phyloP scores from a whole-genome alignment of 2,888 invertebrate genomes.

The Ferrisia virgata region DNA sequence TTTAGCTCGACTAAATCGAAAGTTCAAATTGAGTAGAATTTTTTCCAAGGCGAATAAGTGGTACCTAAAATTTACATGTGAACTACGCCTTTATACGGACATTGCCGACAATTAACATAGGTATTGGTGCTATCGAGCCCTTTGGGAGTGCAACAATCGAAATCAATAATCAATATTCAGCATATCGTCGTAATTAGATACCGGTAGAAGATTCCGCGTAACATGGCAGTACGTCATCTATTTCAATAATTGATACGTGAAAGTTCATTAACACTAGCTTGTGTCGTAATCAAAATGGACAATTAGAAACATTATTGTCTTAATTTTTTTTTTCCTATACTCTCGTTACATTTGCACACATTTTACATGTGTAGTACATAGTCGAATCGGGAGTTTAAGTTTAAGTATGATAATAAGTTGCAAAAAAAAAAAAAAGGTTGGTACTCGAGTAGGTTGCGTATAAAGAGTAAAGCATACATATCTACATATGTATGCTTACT shows the following conservation, averaged over 20 bases:
- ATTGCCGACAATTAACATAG: neutral
- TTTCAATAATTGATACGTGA: conserved; percentile 7
- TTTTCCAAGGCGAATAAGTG: neutral
- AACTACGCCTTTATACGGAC: neutral
- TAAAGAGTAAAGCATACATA: too few relatives aligned
- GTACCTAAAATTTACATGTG: neutral
- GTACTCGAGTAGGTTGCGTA: neutral
- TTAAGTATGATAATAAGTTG: too few relatives aligned
- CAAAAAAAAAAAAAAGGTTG: neutral
- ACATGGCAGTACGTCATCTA: neutral
- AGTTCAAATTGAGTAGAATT: neutral
- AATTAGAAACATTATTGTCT: neutral
- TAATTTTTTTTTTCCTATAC: neutral
- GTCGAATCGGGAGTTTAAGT: too few relatives aligned
- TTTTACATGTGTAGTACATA: too few relatives aligned
- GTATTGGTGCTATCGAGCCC: neutral
- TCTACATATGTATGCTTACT: too few relatives aligned
- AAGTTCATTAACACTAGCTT: conserved; percentile 20
- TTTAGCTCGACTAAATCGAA: neutral
- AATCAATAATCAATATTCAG: conserved; percentile 9
- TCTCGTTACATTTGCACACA: neutral
- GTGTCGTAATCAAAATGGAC: neutral
- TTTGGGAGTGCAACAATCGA: neutral
- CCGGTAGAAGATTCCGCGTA: neutral
- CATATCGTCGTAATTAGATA: conserved; percentile 5